Base-by-base conservation (phyloP, 2,797 vertebrate species). In the Cryptoprocta ferox region DNA sequence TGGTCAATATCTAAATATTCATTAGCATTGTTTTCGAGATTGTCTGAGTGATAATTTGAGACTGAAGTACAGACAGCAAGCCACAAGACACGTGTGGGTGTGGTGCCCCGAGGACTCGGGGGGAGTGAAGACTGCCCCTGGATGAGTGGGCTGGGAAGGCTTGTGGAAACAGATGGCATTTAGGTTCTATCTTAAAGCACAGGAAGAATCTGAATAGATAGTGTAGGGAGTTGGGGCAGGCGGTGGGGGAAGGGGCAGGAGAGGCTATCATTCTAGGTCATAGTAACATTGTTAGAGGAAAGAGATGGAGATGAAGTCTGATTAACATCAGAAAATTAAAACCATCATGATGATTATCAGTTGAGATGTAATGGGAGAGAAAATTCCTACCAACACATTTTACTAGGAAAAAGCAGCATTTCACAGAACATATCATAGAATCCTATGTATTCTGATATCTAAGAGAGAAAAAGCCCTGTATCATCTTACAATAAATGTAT, bases 351-450 rank as follows among this genome's bases (percentile, higher is more conserved):
- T 78, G 39, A 21, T 53, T 50, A n/a, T 26, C n/a, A 85, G 45
- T 7, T 85, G 75, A 86, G 35, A 92, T 48, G 45, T 91, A 92
- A 59, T 32, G 15, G 35, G 78, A 73, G 56, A 61, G 56, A 85
- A 95, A 84, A 83, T 15, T 66, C 45, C 45, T 45, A 89, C 26
- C 12, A 68, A 83, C 24, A 85, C 24, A 10, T 86, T 75, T 82
- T 94, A 81, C 6, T 68, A 50, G 68, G 73, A 81, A 95, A 93
- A 82, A 91, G 65, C 13, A 89, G 32, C 13, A 32, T 71, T 93
- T 83, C 76, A 91, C 13, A 48, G n/a, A 65, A 42, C 14, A 30
- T 65, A 76, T 48, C 59, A 80, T 1, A 88, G 70, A 93, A 91
- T 83, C 28, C 61, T 68, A 79, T 2, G 45, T 56, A 59, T 86